These are phyloP conservation scores for Nyctibius grandis DNA, from an alignment of 2,797 vertebrate species.

Conservation along the genomic window DNA sequence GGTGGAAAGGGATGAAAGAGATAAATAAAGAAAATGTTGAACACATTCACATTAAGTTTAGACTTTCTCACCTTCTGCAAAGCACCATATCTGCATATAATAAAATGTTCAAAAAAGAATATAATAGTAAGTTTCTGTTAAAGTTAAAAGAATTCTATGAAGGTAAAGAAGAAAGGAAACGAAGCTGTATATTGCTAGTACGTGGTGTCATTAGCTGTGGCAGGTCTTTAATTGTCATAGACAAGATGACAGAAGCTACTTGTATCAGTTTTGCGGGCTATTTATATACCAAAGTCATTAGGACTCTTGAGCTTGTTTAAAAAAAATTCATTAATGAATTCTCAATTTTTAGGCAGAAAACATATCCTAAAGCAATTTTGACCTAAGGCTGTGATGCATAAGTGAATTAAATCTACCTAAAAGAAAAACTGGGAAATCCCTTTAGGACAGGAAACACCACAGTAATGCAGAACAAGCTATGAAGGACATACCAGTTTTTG, in stretches of 20 bases:
- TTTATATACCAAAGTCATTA: constrained; percentile 49
- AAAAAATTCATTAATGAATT: constrained; percentile 8
- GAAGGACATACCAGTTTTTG: not conserved
- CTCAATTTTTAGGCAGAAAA: constrained; percentile 36
- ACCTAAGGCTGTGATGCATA: not conserved
- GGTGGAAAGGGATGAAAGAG: not conserved
- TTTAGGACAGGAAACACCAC: not conserved
- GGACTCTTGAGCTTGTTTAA: not conserved
- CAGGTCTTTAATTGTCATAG: constrained; percentile 56
- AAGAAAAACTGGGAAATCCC: not conserved
- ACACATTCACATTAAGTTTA: constrained; percentile 14
- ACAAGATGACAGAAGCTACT: constrained; percentile 62
- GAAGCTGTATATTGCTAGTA: constrained; percentile 63
- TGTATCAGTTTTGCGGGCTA: constrained; percentile 54
- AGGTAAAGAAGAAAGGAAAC: constrained; percentile 39
- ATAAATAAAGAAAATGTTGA: not conserved
- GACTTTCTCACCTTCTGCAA: not conserved
- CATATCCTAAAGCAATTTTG: not conserved
- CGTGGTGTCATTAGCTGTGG: constrained; percentile 47
- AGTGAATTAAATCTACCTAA: not conserved
- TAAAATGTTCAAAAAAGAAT: not conserved
- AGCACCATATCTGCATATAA: not conserved
- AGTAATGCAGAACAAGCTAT: not conserved
- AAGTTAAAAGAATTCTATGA: constrained; percentile 64
- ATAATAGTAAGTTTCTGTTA: not conserved